phyloP scores from a whole-genome alignment of 2,888 invertebrate species.

The Tyria jacobaeae region DNA sequence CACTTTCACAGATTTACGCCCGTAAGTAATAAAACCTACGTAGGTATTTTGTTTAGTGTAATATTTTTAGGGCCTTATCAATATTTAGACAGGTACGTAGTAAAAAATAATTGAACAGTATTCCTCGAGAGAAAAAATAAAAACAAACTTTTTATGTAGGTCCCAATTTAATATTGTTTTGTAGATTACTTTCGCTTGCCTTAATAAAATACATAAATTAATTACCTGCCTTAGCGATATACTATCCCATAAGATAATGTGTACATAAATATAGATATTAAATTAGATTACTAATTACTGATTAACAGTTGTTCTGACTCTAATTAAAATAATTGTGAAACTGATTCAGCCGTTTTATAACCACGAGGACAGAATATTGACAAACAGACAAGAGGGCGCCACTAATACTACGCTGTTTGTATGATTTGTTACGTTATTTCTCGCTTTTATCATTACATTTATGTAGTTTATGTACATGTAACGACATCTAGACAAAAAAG shows the following conservation, averaged over 20 bases:
- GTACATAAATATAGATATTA: slow-evolving; percentile 11
- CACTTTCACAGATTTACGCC: slow-evolving; percentile 2
- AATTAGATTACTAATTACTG: no score
- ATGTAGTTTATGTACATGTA: slow-evolving; percentile 14
- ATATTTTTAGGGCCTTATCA: not conserved
- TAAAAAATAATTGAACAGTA: no score
- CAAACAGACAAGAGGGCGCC: slow-evolving; percentile 43
- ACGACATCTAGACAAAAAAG: slow-evolving; percentile 5
- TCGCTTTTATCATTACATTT: slow-evolving; percentile 10
- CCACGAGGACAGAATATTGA: slow-evolving; percentile 34
- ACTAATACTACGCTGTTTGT: slow-evolving; percentile 40
- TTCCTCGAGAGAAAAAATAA: no score
- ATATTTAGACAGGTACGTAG: no score
- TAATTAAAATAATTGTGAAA: slow-evolving; percentile 20
- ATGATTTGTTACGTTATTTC: slow-evolving; percentile 25
- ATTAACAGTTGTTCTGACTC: slow-evolving; percentile 13
- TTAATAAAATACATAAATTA: not conserved
- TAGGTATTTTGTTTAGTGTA: not conserved
- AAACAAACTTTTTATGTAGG: not conserved
- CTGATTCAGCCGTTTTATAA: slow-evolving; percentile 19
- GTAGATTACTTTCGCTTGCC: not conserved
- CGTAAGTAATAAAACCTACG: slow-evolving; percentile 3
- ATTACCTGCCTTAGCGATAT: not conserved
- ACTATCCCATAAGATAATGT: not conserved
- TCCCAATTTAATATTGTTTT: not conserved